Evolutionary conservation across 2,113 vertebrate genomes (phyloP).

Genomic region (Polyodon spathula): DNA sequence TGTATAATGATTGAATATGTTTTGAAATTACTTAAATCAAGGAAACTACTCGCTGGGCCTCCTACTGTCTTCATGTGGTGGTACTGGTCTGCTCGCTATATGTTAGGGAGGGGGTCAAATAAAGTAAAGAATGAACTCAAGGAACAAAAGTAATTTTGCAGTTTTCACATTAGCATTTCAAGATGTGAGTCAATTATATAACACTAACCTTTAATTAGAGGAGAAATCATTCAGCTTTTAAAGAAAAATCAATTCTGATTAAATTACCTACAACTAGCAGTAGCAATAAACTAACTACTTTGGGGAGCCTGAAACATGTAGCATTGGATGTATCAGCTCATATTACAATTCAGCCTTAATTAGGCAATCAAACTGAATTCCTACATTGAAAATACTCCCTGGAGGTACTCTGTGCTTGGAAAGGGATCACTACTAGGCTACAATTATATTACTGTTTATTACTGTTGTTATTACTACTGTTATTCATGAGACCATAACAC

Average conservation of each 20-base stretch:
- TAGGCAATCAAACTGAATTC: too few species aligned
- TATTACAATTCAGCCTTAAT: neutral
- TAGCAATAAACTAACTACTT: neutral
- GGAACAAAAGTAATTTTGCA: neutral
- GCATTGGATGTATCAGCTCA: neutral
- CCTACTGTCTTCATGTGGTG: neutral
- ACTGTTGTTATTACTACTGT: too few species aligned
- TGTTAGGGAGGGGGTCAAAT: neutral
- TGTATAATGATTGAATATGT: slow-evolving; percentile 13
- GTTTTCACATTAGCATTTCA: slow-evolving; percentile 9
- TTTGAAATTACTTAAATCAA: too few species aligned
- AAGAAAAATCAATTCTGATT: slow-evolving; percentile 16
- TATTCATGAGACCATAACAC: too few species aligned
- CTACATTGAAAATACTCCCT: too few species aligned
- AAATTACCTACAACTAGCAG: neutral
- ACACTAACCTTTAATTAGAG: slow-evolving; percentile 5
- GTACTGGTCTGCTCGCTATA: neutral
- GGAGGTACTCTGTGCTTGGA: too few species aligned
- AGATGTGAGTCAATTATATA: neutral
- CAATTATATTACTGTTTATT: too few species aligned
- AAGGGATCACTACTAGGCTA: too few species aligned
- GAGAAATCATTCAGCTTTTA: slow-evolving; percentile 14
- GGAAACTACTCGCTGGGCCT: too few species aligned
- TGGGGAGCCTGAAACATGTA: neutral
- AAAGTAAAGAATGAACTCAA: too few species aligned